Evolutionary conservation across 2,888 invertebrate genomes (phyloP).

Genomic region (Ophioninae sp.): DNA sequence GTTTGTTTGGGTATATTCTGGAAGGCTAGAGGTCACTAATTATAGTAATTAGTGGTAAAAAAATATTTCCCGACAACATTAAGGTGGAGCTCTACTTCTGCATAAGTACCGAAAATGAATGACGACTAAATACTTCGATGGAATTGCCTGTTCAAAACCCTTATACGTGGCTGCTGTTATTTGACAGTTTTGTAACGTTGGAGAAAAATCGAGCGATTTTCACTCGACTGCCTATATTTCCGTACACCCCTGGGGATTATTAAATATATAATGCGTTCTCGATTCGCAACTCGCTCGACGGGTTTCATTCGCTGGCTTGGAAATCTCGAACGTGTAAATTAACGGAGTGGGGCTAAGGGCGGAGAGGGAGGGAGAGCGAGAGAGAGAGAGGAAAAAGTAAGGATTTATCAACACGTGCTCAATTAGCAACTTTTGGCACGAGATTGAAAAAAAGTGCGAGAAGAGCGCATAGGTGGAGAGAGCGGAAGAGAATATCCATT

Average conservation of each 20-base stretch:
- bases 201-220: slow-evolving; percentile 1
- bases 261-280: slow-evolving; percentile 7
- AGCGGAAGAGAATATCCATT: not conserved
- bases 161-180: not conserved
- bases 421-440: slow-evolving; percentile 46
- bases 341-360: slow-evolving; percentile 1
- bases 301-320: slow-evolving; percentile 46
- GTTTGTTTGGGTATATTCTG: too few relatives aligned
- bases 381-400: slow-evolving; percentile 28
- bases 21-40: too few relatives aligned
- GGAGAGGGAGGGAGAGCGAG: slow-evolving; percentile 12
- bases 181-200: not conserved
- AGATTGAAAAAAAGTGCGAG: slow-evolving; percentile 14
- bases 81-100: too few relatives aligned
- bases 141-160: too few relatives aligned
- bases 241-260: slow-evolving; percentile 32
- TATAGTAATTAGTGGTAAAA: too few relatives aligned
- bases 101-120: too few relatives aligned
- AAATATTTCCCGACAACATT: too few relatives aligned
- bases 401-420: slow-evolving; percentile 50
- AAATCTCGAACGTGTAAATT: slow-evolving; percentile 62
- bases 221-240: slow-evolving; percentile 33
- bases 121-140: too few relatives aligned
- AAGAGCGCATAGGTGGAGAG: slow-evolving; percentile 3
- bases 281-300: slow-evolving; percentile 42